phyloP scores from a whole-genome alignment of 2,888 invertebrate species.

The Oscheius sp. region DNA sequence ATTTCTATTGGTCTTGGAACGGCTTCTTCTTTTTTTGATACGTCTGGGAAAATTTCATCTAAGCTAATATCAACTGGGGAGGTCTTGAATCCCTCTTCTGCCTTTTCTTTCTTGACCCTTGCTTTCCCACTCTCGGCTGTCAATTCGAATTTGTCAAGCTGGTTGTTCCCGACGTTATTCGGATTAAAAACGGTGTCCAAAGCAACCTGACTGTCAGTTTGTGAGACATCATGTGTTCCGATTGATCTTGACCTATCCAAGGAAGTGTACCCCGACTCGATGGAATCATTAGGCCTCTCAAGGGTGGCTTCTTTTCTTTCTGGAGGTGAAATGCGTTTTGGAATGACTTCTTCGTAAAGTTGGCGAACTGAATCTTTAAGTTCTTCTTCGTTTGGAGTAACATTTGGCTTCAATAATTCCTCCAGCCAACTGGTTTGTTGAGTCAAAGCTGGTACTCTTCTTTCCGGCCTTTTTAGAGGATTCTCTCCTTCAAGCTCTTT shows the following conservation, averaged over 20 bases:
- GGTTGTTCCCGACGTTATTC: not conserved
- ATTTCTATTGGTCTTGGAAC: not conserved
- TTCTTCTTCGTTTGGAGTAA: conserved; percentile 8
- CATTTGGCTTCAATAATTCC: not conserved
- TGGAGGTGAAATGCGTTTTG: not conserved
- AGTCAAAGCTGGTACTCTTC: not conserved
- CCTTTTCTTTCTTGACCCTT: not conserved
- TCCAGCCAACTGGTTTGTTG: conserved; percentile 7
- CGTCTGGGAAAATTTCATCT: no score
- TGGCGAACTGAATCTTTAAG: conserved; percentile 7
- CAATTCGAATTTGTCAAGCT: not conserved
- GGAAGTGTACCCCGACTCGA: conserved; percentile 5
- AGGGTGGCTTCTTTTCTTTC: not conserved
- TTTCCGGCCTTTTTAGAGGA: not conserved
- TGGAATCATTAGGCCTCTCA: not conserved
- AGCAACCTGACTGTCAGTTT: not conserved
- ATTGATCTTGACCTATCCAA: not conserved
- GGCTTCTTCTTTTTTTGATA: not conserved
- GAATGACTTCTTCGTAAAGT: conserved; percentile 2
- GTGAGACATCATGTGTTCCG: conserved; percentile 13
- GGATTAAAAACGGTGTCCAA: conserved; percentile 12
- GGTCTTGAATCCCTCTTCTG: no score
- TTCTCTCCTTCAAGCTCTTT: not conserved
- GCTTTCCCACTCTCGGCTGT: not conserved
- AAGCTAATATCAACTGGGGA: no score